A percentile compares a stretch with the other conserved stretches of the same genome.
Evolutionary conservation across 2,113 vertebrate genomes (phyloP).

Genomic region (Prionailurus bengalensis): DNA sequence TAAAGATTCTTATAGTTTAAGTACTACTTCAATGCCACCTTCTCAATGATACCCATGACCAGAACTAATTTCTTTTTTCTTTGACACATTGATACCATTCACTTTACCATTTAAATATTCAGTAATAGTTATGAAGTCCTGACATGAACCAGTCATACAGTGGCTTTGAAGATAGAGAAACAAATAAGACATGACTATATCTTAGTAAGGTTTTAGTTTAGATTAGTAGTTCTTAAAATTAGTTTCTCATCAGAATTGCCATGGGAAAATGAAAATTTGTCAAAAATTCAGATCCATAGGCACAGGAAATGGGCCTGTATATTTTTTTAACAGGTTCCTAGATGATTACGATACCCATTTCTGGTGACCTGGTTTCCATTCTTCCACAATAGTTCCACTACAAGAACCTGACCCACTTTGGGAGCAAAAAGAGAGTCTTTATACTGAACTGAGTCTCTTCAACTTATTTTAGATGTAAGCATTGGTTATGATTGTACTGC

Average conservation of each 20-base stretch:
- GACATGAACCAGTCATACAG: neutral
- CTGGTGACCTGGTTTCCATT: neutral
- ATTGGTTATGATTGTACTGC: neutral
- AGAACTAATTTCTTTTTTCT: conserved; percentile 12
- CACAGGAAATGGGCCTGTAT: neutral
- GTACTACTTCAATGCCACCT: neutral
- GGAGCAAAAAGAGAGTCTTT: neutral
- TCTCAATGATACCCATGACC: neutral
- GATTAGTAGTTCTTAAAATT: neutral
- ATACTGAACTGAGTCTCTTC: neutral
- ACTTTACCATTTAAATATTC: neutral
- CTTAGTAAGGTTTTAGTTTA: neutral
- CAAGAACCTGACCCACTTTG: neutral
- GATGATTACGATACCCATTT: neutral
- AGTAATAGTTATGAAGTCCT: conserved; percentile 1
- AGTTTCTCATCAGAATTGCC: neutral
- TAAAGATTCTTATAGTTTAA: neutral
- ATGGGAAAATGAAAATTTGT: neutral
- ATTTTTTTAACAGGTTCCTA: neutral
- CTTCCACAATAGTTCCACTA: neutral
- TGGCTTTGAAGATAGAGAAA: neutral
- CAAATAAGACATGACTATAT: neutral
- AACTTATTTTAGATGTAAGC: conserved; percentile 18
- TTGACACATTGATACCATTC: neutral
- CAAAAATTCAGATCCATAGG: neutral